Evolutionary conservation across 1,140 invertebrate genomes (phyloP).

Genomic region (Homalodisca vitripennis): DNA sequence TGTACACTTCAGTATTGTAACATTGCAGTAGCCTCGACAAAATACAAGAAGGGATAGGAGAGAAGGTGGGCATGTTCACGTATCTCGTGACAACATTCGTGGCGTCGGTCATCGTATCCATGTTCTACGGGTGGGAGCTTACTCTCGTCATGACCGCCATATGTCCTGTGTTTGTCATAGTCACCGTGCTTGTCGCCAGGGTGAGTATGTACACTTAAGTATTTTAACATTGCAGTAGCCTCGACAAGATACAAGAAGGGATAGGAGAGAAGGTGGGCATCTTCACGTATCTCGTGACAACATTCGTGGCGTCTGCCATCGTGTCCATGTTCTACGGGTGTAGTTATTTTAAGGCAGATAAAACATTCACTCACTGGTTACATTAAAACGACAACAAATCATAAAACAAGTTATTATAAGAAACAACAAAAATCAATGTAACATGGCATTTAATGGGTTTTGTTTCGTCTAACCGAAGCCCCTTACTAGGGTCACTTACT

Average conservation of each 20-base stretch:
- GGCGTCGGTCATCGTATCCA: conserved; percentile 73
- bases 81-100: conserved; percentile 71
- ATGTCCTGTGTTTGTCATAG: conserved; percentile 71
- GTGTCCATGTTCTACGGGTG: conserved; percentile 85
- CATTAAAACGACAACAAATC: too few species aligned
- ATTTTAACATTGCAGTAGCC: conserved; percentile 59
- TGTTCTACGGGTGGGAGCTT: conserved; percentile 86
- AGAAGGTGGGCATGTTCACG: conserved; percentile 84
- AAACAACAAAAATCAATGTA: too few species aligned
- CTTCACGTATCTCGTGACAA: conserved; percentile 66
- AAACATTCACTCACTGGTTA: too few species aligned
- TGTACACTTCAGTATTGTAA: too few species aligned
- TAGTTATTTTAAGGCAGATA: not conserved
- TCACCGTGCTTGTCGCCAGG: conserved; percentile 64
- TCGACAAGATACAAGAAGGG: conserved; percentile 83
- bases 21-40: conserved; percentile 82
- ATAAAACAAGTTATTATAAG: too few species aligned
- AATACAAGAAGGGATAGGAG: conserved; percentile 88
- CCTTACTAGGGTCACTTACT: too few species aligned
- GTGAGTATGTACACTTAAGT: conserved; percentile 43
- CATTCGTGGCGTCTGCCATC: conserved; percentile 73
- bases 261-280: conserved; percentile 92
- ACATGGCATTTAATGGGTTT: too few species aligned
- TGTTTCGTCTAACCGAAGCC: too few species aligned
- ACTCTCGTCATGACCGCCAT: conserved; percentile 83